Percentiles rank a stretch among this genome's conserved stretches.
Evolutionary conservation across 2,888 invertebrate species (phyloP).

Genomic region (Spialia ferax): DNA sequence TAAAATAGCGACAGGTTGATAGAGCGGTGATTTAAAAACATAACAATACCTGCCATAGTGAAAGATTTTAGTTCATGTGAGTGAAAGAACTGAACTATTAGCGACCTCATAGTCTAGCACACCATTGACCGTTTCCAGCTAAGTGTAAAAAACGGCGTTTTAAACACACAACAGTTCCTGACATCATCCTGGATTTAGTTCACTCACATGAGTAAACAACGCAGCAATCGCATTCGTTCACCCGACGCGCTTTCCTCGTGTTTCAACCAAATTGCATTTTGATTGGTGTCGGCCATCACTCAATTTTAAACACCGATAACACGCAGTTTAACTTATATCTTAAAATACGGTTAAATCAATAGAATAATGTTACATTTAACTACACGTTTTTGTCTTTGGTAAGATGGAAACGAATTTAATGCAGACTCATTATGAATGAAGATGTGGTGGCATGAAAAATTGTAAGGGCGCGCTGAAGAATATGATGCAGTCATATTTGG

Average conservation of each 20-base stretch:
- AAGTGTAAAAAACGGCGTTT: background rate
- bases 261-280: slow-evolving; percentile 12
- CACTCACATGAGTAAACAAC: background rate
- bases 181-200: background rate
- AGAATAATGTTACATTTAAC: background rate
- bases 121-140: background rate
- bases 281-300: slow-evolving; percentile 16
- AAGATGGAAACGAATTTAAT: slow-evolving; percentile 24
- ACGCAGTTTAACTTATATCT: background rate
- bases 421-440: background rate
- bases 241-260: background rate
- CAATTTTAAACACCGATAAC: slow-evolving; percentile 9
- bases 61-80: no score
- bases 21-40: no score
- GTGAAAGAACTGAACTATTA: no score
- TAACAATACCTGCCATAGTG: no score
- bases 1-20: no score
- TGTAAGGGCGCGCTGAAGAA: background rate
- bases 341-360: background rate
- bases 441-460: background rate
- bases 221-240: background rate
- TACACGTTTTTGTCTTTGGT: slow-evolving; percentile 27
- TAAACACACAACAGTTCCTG: background rate
- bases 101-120: no score
- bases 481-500: background rate